Conservation (phyloP, 2,888 invertebrate genomes). For the Nematopogon swammerdamellus region DNA sequence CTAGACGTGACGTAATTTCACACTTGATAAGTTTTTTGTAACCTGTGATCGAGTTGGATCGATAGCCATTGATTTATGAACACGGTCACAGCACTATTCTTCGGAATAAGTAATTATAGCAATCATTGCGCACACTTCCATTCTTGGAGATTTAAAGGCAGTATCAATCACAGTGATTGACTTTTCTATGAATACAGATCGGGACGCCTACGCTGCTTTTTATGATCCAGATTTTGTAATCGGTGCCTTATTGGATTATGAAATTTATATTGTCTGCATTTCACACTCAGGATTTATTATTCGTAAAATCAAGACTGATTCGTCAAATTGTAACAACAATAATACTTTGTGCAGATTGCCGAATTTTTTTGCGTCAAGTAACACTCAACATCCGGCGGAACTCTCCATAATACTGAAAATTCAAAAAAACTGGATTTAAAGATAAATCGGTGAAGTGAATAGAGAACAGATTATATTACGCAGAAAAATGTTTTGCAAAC, state of each 20-base stretch:
- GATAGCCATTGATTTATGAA: neutral
- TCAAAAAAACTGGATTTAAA: too few relatives aligned
- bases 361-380: too few relatives aligned
- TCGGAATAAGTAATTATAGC: neutral
- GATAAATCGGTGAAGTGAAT: too few relatives aligned
- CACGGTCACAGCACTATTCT: neutral
- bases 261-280: neutral
- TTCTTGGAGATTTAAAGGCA: neutral
- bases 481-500: too few relatives aligned
- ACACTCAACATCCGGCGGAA: too few relatives aligned
- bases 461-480: too few relatives aligned
- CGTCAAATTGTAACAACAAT: too few relatives aligned
- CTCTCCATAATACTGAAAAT: too few relatives aligned
- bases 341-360: too few relatives aligned
- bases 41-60: neutral
- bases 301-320: too few relatives aligned
- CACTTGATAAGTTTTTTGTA: neutral
- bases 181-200: neutral
- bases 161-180: neutral
- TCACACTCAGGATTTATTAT: too few relatives aligned
- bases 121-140: neutral
- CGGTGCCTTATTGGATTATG: neutral
- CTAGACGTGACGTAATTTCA: too few relatives aligned
- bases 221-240: neutral
- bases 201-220: neutral